Evolutionary conservation across 2,888 invertebrate genomes (phyloP).

Genomic region (Drosophila buzzatii): DNA sequence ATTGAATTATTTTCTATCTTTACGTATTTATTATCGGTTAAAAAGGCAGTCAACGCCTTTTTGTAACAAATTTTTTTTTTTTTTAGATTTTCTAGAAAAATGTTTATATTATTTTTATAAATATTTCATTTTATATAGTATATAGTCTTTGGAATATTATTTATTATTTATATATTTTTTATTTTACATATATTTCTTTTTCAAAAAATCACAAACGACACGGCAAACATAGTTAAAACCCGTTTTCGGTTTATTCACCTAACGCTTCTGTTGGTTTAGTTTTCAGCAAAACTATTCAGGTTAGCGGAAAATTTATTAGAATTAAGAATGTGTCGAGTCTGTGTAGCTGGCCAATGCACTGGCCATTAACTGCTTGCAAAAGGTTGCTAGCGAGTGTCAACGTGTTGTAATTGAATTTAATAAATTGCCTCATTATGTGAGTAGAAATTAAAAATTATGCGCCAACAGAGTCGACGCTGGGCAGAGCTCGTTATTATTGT

Average conservation of each 20-base stretch:
- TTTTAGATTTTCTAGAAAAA: too few relatives aligned
- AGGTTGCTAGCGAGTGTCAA: conserved; percentile 78
- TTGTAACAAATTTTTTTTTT: too few relatives aligned
- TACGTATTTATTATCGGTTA: too few relatives aligned
- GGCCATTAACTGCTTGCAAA: conserved; percentile 14
- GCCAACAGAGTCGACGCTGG: conserved; percentile 48
- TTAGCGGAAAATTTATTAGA: not conserved
- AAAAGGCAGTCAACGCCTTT: too few relatives aligned
- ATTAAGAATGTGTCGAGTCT: not conserved
- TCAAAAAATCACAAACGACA: too few relatives aligned
- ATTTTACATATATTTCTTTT: too few relatives aligned
- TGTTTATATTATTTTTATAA: too few relatives aligned
- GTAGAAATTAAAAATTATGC: conserved; percentile 74
- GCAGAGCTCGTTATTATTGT: conserved; percentile 36
- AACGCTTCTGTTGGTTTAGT: not conserved
- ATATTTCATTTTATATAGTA: too few relatives aligned
- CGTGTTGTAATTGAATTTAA: conserved; percentile 85
- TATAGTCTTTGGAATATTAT: too few relatives aligned
- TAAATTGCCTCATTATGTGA: conserved; percentile 85
- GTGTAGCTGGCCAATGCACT: too few relatives aligned
- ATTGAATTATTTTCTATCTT: too few relatives aligned
- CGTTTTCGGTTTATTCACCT: not conserved
- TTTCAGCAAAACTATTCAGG: not conserved
- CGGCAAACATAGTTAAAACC: not conserved
- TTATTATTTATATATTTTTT: too few relatives aligned